Conservation (phyloP, 2,888 invertebrate species). For the Drosophila niveifrons region DNA sequence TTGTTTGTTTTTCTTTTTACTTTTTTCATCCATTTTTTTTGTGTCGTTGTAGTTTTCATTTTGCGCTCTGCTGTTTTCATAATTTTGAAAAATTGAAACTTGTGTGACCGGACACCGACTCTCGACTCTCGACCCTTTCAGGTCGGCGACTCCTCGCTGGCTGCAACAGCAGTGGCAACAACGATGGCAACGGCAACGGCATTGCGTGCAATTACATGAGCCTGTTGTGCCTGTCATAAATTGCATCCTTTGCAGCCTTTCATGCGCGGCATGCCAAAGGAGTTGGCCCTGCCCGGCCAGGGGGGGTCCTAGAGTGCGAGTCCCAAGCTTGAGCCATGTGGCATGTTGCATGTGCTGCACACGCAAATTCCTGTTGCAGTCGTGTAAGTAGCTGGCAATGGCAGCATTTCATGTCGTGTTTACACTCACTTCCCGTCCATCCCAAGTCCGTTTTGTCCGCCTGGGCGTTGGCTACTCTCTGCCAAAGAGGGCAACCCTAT, state of each 20-base stretch:
- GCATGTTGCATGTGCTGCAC: slow-evolving; percentile 56
- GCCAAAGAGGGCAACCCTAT: slow-evolving; percentile 64
- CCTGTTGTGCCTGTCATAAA: slow-evolving; percentile 77
- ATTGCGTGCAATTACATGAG: slow-evolving; percentile 82
- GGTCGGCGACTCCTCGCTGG: slow-evolving; percentile 66
- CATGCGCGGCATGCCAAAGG: slow-evolving; percentile 67
- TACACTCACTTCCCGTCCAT: slow-evolving; percentile 76
- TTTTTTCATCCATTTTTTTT: slow-evolving; percentile 1
- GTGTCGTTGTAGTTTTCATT: slow-evolving; percentile 16
- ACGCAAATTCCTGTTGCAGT: slow-evolving; percentile 68
- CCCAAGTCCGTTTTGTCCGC: slow-evolving; percentile 7
- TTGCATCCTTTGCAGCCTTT: slow-evolving; percentile 72
- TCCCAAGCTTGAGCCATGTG: slow-evolving; percentile 32
- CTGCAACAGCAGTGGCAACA: slow-evolving; percentile 32
- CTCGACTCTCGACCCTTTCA: slow-evolving; percentile 41
- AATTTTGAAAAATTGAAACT: slow-evolving; percentile 77
- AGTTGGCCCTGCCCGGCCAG: slow-evolving; percentile 50
- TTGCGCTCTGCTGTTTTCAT: slow-evolving; percentile 57
- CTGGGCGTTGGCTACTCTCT: slow-evolving; percentile 14
- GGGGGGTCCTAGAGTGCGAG: slow-evolving; percentile 32
- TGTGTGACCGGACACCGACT: slow-evolving; percentile 50
- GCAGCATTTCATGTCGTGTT: slow-evolving; percentile 79
- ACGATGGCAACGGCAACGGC: slow-evolving; percentile 54
- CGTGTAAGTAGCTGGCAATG: slow-evolving; percentile 64
- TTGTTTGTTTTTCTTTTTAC: slow-evolving; percentile 55